phyloP scores from a whole-genome alignment of 2,888 invertebrate genomes.

The Cecidostiba fungosa region DNA sequence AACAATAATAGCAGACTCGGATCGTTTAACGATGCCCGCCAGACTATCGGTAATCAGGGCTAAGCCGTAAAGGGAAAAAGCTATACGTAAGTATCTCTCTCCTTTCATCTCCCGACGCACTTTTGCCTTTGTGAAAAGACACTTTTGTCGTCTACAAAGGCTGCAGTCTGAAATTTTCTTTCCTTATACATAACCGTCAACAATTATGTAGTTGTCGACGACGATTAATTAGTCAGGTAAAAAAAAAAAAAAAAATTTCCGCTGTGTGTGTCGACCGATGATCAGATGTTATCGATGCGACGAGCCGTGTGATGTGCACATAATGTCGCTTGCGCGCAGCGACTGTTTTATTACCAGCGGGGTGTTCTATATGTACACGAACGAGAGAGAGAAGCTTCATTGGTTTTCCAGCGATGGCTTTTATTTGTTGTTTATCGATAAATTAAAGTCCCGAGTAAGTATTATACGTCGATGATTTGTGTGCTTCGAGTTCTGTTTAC shows the following conservation, averaged over 20 bases:
- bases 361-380: not conserved
- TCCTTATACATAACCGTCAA: too few species aligned
- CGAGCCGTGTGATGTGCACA: not conserved
- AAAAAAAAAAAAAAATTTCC: too few species aligned
- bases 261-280: too few species aligned
- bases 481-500: not conserved
- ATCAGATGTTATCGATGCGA: not conserved
- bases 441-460: not conserved
- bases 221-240: too few species aligned
- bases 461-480: not conserved
- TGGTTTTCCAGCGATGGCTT: not conserved
- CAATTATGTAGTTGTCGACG: too few species aligned
- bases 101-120: not conserved
- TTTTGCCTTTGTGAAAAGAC: not conserved
- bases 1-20: slow-evolving; percentile 61
- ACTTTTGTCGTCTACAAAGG: too few species aligned
- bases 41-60: slow-evolving; percentile 58
- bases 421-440: not conserved
- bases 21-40: slow-evolving; percentile 66
- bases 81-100: slow-evolving; percentile 55
- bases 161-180: too few species aligned
- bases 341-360: not conserved
- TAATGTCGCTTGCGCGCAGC: not conserved
- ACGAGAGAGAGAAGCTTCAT: not conserved
- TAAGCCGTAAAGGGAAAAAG: slow-evolving; percentile 65